Evolutionary conservation across 2,113 vertebrate genomes (phyloP), one percentile per base, ranked within the genome.

Genomic region (Oryzias woworae): DNA sequence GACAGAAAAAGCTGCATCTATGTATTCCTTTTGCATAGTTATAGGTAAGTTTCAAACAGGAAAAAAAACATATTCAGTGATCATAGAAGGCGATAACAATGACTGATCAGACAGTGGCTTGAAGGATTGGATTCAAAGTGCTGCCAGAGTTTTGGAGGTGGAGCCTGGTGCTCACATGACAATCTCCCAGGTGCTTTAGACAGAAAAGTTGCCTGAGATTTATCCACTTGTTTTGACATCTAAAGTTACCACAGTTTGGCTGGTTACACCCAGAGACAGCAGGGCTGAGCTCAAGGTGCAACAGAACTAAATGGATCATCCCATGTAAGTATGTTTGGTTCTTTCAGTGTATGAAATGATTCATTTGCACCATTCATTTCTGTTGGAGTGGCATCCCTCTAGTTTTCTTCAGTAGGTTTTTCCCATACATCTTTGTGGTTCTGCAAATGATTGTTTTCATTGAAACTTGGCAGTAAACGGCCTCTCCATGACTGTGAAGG

Each of bases 301-400:
- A 68, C 17, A 42, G 59, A 31, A 62, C 69, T 51, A 66, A 23
- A 75, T 73, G 68, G 77, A 71, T n/a, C 46, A 16, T 43, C 24
- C 14, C n/a, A 69, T 62, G 87, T 87, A 58, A 84, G 84, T 81
- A 48, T 55, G 56, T 12, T 36, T 12, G 44, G 8, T 41, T 66
- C 41, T 50, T 36, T 23, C 17, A 36, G 48, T 41, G 15, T 24
- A 4, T 43, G 16, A 54, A 70, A 31, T 20, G 22, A 36, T 36
- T 3, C 0, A 12, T 36, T 36, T 8, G 8, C 12, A 36, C 36
- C 12, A 12, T 12, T 36, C 36, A 36, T 36, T 6, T 36, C 8
- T 36, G 36, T 36, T 36, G 36, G 36, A 36, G 2, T 36, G 2
- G 36, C 8, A 7, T 36, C 31, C 31, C 31, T 8, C 7, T 24